These are phyloP conservation scores for Spialia ferax DNA, from an alignment of 2,888 invertebrate genomes.

Conservation along the genomic window DNA sequence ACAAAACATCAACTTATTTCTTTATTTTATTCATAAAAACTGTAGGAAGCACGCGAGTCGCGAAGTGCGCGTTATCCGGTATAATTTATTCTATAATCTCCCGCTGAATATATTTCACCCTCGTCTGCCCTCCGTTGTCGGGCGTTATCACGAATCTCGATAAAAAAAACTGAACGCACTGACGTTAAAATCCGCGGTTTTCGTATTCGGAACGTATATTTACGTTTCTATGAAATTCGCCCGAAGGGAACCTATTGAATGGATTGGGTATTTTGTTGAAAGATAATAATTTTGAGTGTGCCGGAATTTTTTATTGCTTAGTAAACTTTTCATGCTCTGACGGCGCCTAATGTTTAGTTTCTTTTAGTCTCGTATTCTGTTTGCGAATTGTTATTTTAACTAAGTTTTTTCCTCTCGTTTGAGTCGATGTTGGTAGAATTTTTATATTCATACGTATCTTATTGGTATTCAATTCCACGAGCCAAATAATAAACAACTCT, in stretches of 20 bases:
- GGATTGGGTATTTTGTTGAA: slow-evolving; percentile 1
- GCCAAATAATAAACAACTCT: too few relatives aligned
- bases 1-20: not conserved
- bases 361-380: not conserved
- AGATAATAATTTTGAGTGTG: not conserved
- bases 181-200: slow-evolving; percentile 5
- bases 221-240: slow-evolving; percentile 4
- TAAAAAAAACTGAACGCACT: slow-evolving; percentile 23
- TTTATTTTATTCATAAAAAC: too few relatives aligned
- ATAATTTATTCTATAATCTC: slow-evolving; percentile 36
- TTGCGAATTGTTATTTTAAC: not conserved
- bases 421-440: too few relatives aligned
- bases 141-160: slow-evolving; percentile 23
- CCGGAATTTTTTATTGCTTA: slow-evolving; percentile 3
- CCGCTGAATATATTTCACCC: slow-evolving; percentile 33
- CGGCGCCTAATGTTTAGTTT: not conserved
- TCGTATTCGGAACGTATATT: slow-evolving; percentile 3
- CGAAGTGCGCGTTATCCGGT: slow-evolving; percentile 23
- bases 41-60: slow-evolving; percentile 14
- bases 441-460: too few relatives aligned
- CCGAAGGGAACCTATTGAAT: not conserved
- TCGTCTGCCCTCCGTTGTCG: slow-evolving; percentile 12
- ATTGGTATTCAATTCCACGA: too few relatives aligned
- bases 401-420: not conserved
- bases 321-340: not conserved